A percentile compares a stretch with the other conserved stretches of the same genome.
These are phyloP conservation scores for Sceloporus undulatus DNA, from an alignment of 2,113 vertebrate genomes.

Conservation along the genomic window DNA sequence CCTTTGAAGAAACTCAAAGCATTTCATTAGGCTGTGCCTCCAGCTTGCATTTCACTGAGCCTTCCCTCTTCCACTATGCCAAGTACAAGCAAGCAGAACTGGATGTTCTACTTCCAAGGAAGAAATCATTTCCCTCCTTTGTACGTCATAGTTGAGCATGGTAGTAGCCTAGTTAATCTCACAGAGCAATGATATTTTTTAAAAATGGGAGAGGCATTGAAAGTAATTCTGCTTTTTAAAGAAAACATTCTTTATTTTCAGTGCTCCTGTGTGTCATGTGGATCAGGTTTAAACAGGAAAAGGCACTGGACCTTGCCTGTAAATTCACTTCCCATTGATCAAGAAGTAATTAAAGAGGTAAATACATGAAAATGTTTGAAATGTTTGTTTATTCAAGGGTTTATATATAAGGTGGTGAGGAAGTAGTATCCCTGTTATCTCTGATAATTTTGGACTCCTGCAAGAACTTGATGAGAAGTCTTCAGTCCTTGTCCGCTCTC, in stretches of 20 bases:
- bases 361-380: background rate
- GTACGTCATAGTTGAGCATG: constrained; percentile 61
- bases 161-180: constrained; percentile 27
- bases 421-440: background rate
- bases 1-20: constrained; percentile 76
- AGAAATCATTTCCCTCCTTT: constrained; percentile 56
- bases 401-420: too few species aligned
- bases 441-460: too few species aligned
- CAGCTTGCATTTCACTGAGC: constrained; percentile 5
- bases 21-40: constrained; percentile 50
- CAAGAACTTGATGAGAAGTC: too few species aligned
- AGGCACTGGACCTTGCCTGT: constrained; percentile 53
- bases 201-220: background rate
- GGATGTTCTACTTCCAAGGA: constrained; percentile 62
- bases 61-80: constrained; percentile 80
- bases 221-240: constrained; percentile 37
- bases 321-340: constrained; percentile 37
- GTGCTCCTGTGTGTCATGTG: constrained; percentile 52
- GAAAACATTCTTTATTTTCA: constrained; percentile 54
- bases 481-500: too few species aligned
- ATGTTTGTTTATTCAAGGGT: background rate
- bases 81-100: constrained; percentile 73
- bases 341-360: constrained; percentile 47
- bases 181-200: constrained; percentile 17
- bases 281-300: constrained; percentile 25